These are phyloP conservation scores for Diphyllodes magnificus DNA, from an alignment of 2,113 vertebrate genomes.

Conservation along the genomic window DNA sequence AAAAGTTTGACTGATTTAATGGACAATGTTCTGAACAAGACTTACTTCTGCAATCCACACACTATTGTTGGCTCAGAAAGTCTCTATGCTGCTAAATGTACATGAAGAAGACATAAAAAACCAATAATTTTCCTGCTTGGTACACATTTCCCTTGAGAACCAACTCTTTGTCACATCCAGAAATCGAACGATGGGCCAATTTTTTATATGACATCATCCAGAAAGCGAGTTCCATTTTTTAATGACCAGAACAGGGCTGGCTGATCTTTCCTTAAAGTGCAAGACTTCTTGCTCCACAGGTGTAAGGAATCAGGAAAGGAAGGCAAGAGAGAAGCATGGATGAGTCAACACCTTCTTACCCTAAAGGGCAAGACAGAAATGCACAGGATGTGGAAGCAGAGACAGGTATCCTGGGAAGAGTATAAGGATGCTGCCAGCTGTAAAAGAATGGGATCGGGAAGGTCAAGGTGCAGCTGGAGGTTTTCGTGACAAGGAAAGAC, in stretches of 20 bases:
- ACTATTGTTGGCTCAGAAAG: neutral
- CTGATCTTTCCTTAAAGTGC: neutral
- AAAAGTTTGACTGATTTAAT: neutral
- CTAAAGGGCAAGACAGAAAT: neutral
- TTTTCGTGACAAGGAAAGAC: neutral
- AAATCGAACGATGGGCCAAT: rapidly evolving
- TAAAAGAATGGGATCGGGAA: neutral
- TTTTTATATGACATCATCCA: neutral
- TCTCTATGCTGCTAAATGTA: neutral
- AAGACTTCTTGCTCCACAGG: neutral
- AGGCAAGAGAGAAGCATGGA: neutral
- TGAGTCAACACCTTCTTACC: neutral
- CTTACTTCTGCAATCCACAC: neutral
- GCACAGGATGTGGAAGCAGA: neutral
- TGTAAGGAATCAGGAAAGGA: neutral
- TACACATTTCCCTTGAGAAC: neutral
- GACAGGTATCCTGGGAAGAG: neutral
- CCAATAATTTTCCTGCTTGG: neutral
- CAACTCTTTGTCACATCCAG: neutral
- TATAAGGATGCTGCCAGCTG: neutral
- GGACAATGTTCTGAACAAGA: rapidly evolving
- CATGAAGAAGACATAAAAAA: neutral
- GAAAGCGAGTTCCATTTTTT: neutral
- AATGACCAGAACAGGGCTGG: neutral
- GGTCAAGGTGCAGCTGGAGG: neutral